phyloP scores from a whole-genome alignment of 2,113 vertebrate species.

The Cyanoderma ruficeps region DNA sequence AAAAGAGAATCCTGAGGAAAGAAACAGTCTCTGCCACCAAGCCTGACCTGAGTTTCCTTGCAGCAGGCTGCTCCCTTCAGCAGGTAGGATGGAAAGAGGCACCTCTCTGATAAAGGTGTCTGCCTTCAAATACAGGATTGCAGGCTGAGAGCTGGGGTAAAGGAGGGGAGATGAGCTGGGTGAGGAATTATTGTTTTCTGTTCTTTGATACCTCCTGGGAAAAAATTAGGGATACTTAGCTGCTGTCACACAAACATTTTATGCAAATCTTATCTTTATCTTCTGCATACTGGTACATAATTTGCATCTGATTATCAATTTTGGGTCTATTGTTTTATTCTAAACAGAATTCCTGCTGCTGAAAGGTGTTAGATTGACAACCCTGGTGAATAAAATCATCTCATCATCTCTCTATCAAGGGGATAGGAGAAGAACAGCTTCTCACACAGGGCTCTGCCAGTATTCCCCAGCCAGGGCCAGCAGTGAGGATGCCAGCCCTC shows the following conservation, averaged over 20 bases:
- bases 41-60: not conserved
- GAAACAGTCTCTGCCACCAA: not conserved
- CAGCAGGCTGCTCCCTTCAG: not conserved
- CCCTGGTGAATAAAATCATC: not conserved
- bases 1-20: not conserved
- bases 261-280: constrained; percentile 45
- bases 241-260: constrained; percentile 23
- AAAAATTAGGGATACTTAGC: constrained; percentile 14
- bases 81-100: not conserved
- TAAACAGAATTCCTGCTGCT: constrained; percentile 18
- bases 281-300: constrained; percentile 40
- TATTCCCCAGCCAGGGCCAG: not conserved
- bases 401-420: not conserved
- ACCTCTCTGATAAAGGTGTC: not conserved
- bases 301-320: constrained; percentile 54
- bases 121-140: not conserved
- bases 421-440: not conserved
- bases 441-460: not conserved
- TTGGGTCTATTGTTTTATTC: constrained; percentile 25
- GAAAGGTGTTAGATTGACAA: constrained; percentile 33
- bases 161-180: not conserved
- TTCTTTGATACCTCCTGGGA: not conserved
- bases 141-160: not conserved
- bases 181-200: not conserved
- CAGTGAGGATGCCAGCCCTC: not conserved